Evolutionary conservation across 1,140 invertebrate species (phyloP).

Genomic region (Platyura marginata): DNA sequence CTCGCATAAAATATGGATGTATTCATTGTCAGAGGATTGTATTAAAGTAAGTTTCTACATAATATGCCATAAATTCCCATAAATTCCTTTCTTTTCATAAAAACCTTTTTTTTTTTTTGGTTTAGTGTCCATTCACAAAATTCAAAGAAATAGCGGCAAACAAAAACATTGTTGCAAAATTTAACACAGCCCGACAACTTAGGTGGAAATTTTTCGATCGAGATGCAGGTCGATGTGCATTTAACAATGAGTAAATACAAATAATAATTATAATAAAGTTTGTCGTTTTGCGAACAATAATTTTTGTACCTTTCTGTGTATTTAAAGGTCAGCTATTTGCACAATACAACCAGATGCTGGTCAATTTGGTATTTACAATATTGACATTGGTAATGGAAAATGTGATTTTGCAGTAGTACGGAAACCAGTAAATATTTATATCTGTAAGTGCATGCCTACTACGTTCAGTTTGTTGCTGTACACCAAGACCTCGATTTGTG

Average conservation of each 20-base stretch:
- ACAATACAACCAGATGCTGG: constrained; percentile 39
- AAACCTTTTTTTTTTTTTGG: constrained; percentile 3
- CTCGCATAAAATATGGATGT: constrained; percentile 9
- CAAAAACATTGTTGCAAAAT: constrained; percentile 14
- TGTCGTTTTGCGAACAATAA: too few species aligned
- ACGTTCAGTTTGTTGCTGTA: neutral
- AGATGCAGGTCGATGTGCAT: constrained; percentile 23
- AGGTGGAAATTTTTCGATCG: constrained; percentile 22
- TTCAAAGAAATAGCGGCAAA: constrained; percentile 12
- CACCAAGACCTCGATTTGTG: too few species aligned
- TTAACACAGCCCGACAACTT: constrained; percentile 19
- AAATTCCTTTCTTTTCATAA: neutral
- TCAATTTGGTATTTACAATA: constrained; percentile 55
- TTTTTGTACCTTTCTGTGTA: constrained; percentile 20
- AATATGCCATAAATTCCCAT: neutral
- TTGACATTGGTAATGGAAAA: constrained; percentile 30
- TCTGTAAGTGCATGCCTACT: constrained; percentile 34
- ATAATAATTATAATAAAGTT: too few species aligned
- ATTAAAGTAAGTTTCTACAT: constrained; percentile 11
- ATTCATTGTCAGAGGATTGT: constrained; percentile 17
- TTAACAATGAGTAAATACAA: constrained; percentile 31
- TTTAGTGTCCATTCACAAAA: constrained; percentile 28
- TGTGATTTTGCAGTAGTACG: constrained; percentile 35
- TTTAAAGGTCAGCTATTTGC: constrained; percentile 23
- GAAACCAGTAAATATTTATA: constrained; percentile 49